Conservation (phyloP, 1,140 invertebrate species). For the Bombus breviceps region DNA sequence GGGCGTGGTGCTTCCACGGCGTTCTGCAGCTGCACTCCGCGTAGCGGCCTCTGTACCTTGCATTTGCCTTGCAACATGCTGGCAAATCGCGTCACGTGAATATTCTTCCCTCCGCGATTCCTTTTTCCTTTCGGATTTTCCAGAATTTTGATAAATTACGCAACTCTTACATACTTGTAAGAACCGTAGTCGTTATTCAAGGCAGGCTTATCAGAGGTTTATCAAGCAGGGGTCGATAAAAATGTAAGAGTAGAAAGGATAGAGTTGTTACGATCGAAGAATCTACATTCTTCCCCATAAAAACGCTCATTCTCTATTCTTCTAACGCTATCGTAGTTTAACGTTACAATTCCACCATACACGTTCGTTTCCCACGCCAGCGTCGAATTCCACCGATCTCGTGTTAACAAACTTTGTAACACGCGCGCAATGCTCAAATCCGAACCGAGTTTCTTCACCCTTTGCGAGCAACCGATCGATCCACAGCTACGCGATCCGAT, state of each 20-base stretch:
- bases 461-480: neutral
- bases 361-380: neutral
- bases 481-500: neutral
- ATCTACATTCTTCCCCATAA: too few species aligned
- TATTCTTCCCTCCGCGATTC: too few species aligned
- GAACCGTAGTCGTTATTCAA: too few species aligned
- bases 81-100: neutral
- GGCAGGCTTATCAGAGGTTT: too few species aligned
- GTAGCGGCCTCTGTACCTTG: constrained; percentile 20
- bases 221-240: too few species aligned
- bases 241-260: too few species aligned
- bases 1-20: constrained; percentile 74
- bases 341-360: neutral
- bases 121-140: neutral
- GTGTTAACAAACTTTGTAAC: neutral
- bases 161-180: too few species aligned
- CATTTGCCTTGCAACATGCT: constrained; percentile 21
- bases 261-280: too few species aligned
- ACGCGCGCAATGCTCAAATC: neutral
- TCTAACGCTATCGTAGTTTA: too few species aligned
- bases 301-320: too few species aligned
- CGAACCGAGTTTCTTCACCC: neutral
- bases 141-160: too few species aligned
- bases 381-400: too few species aligned
- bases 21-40: constrained; percentile 57